Base-by-base conservation (phyloP, 2,797 vertebrate species). In the Lithobates sylvaticus region DNA sequence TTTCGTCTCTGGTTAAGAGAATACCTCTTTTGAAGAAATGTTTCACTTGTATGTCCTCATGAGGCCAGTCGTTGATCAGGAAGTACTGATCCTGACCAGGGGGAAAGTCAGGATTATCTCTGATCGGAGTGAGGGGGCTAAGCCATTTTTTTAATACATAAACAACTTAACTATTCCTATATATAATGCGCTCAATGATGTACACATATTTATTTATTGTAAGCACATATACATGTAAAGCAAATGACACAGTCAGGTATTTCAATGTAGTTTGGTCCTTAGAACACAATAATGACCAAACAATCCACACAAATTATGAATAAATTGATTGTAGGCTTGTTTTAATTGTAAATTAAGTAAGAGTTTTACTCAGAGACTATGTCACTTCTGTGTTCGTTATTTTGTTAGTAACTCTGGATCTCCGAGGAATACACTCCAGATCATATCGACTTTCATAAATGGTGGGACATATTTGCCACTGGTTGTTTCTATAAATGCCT, bases 391-490 rank as follows among this genome's bases (percentile, higher is more conserved):
- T 91, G 39, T 96, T 96, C 89, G 95, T 97, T 89, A 97, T 93
- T 88, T 95, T 97, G 90, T 97, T 96, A 86, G 92, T 27, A 26
- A 98, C 93, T 80, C 95, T 96, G 0, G 97, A 98, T 34, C 96
- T 95, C 0, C 97, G 92, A 0, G 97, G 94, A 0, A 94, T 94
- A 16, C 96, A 95, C 90, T 97, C 96, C 77, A 98, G 91, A 89
- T 98, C 96, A 47, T 96, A 98, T 78, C 94, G 95, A 91, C 97
- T 98, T 91, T 98, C 97, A 3, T 97, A 98, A 76, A 98, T 97
- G 23, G 97, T 98, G 8, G 97, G 97, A 81, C 96, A 97, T 44
- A 98, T 93, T 85, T 96, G 97, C 96, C 96, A 98, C 87, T 95
- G 94, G 90, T 98, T 98, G 86, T 95, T 96, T 0, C 97, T 91